Evolutionary conservation across 2,797 vertebrate species (phyloP).

Genomic region (Meriones psammophilus): DNA sequence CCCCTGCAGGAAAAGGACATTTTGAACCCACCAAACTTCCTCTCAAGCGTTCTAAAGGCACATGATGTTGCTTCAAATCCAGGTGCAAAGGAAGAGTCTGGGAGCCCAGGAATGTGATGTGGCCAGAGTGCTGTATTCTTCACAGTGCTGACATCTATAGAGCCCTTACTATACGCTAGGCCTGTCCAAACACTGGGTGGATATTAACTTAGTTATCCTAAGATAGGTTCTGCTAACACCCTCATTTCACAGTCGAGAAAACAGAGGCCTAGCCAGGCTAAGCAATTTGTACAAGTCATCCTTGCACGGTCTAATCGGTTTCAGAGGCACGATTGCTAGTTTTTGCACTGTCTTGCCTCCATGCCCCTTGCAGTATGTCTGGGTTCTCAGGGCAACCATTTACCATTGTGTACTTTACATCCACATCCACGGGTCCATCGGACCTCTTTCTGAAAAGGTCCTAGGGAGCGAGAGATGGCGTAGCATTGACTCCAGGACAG

Average conservation of each 20-base stretch:
- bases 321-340: not conserved
- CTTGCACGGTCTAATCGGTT: not conserved
- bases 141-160: not conserved
- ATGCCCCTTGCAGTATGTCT: not conserved
- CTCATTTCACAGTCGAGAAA: conserved; percentile 9
- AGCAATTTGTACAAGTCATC: conserved; percentile 9
- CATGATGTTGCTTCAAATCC: not conserved
- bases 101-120: not conserved
- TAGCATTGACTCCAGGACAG: not conserved
- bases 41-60: not conserved
- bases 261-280: not conserved
- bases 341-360: not conserved
- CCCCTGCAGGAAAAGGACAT: not conserved
- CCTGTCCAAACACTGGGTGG: not conserved
- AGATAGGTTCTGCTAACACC: not conserved
- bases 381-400: not conserved
- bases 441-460: conserved; percentile 15
- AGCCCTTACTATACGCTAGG: not conserved
- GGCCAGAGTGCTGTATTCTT: not conserved
- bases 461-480: not conserved
- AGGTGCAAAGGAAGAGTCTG: not conserved
- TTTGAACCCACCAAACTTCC: not conserved
- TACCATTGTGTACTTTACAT: not conserved
- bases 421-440: not conserved
- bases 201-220: not conserved